Base-by-base conservation (phyloP, 2,113 vertebrate genomes). In the Nycticorax nycticorax region DNA sequence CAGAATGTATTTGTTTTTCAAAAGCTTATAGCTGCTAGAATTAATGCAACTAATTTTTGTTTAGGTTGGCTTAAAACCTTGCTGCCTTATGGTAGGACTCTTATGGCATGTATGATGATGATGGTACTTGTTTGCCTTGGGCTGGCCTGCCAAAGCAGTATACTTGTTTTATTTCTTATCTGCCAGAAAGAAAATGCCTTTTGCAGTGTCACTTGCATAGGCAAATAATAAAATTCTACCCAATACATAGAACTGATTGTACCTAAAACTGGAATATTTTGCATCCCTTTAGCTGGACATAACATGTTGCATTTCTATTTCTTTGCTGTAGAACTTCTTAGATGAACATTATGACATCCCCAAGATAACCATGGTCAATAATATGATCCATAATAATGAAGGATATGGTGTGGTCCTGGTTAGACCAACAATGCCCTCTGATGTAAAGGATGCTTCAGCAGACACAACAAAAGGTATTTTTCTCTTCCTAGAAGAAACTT, bases 371-470 rank as follows among this genome's bases (percentile, higher is more conserved):
- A 98, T 99, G 99, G 97, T 99, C 85, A 99, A 99, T 95, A 99
- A 99, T 18, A 75, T 99, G 28, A 99, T 99, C 92, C 99, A 99
- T 96, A 99, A 99, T 92, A 99, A 99, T 22, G 99, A 99, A 95
- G 99, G 99, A 47, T 99, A 99, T 18, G 99, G 98, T 3, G 98
- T 99, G 63, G 98, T 99, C 92, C 95, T 99, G 84, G 99, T 99
- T 93, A 99, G 99, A 92, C 98, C 99, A 56, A 89, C 86, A 2
- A 79, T 97, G 19, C 88, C 91, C 37, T 96, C 94, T 30, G 97
- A 97, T 37, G 88, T 91, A 68, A 96, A 96, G 73, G 97, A 96
- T 87, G 37, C 83, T 73, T 32, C 82, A 37, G 71, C 72, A 71
- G 92, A 97, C 41, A 94, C 4, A 84, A 62, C 33, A 37, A 52